Evolutionary conservation across 2,797 vertebrate species (phyloP).

Genomic region (Sternotherus odoratus): DNA sequence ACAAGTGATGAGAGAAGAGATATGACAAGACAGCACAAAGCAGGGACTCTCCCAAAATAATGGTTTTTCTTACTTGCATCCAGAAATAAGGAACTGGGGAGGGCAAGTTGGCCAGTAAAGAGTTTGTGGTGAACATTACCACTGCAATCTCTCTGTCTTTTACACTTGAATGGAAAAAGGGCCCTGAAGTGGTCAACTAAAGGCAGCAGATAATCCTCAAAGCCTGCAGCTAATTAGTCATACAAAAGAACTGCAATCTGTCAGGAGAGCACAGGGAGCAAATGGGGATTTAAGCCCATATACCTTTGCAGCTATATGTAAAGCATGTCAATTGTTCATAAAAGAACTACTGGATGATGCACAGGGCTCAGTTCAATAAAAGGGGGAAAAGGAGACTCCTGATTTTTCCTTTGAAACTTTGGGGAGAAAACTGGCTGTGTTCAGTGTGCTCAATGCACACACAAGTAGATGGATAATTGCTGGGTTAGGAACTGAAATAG

Average conservation of each 20-base stretch:
- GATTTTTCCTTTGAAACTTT: constrained; percentile 12
- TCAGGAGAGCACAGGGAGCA: constrained; percentile 16
- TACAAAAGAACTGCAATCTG: constrained; percentile 12
- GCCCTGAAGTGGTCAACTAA: constrained; percentile 15
- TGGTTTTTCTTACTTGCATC: constrained; percentile 26
- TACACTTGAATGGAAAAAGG: neutral
- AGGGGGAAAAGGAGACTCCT: constrained; percentile 12
- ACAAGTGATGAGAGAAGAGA: neutral
- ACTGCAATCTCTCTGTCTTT: constrained; percentile 13
- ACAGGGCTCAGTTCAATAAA: constrained; percentile 36
- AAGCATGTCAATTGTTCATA: neutral
- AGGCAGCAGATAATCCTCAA: constrained; percentile 41
- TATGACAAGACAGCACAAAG: constrained; percentile 8
- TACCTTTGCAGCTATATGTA: constrained; percentile 51
- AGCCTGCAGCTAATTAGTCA: constrained; percentile 43
- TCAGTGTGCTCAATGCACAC: neutral
- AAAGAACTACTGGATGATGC: neutral
- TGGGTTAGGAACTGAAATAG: constrained; percentile 48
- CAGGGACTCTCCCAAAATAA: constrained; percentile 31
- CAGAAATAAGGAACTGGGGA: constrained; percentile 33
- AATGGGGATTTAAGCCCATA: constrained; percentile 46
- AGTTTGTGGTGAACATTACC: constrained; percentile 23
- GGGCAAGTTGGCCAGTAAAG: neutral
- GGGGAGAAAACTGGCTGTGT: neutral
- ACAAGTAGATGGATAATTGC: constrained; percentile 28